Evolutionary conservation across 2,797 vertebrate genomes (phyloP), one percentile per base, ranked within the genome.

Genomic region (Heteromormyrus szaboi): DNA sequence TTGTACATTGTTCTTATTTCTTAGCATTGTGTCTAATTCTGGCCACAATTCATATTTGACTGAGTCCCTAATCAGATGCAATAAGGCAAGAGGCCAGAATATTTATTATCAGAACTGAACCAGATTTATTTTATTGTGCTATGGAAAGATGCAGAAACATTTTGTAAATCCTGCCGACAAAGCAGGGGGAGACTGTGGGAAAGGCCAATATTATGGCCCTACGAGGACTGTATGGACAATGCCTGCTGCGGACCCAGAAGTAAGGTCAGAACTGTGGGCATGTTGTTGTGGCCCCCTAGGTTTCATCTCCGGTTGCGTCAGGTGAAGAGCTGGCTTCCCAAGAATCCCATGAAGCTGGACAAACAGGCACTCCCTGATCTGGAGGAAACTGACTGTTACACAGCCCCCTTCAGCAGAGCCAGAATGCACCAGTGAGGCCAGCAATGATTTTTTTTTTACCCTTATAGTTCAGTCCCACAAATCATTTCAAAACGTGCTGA

Each of bases 281-380:
- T 53, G 25, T 53, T 22, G 25, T 85, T 14, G 12, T 46, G 54
- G 89, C 33, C 19, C 17, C 96, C 93, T 94, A 97, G 97, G 92
- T 96, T 99, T 92, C 97, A 99, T 93, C 95, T 96, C 92, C 97
- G 97, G 90, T 97, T 97, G 91, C 96, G 94, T 89, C 97, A 99
- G 92, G 92, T 99, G 85, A 99, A 98, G 93, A 98, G 97, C 50
- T 99, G 98, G 98, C 93, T 99, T 92, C 97, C 98, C 44, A 96
- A 94, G 92, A 99, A 99, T 92, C 99, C 99, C 2, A 99, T 99
- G 99, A 98, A 99, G 94, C 96, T 99, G 8, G 99, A 99, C 94
- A 99, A 99, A 93, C 97, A 98, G 92, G 97, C 97, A 0, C 93
- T 99, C 86, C 99, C 98, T 85, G 98, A 99, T 90, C 95, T 99